phyloP scores from a whole-genome alignment of 2,888 invertebrate species.

The Lacanobia oleracea region DNA sequence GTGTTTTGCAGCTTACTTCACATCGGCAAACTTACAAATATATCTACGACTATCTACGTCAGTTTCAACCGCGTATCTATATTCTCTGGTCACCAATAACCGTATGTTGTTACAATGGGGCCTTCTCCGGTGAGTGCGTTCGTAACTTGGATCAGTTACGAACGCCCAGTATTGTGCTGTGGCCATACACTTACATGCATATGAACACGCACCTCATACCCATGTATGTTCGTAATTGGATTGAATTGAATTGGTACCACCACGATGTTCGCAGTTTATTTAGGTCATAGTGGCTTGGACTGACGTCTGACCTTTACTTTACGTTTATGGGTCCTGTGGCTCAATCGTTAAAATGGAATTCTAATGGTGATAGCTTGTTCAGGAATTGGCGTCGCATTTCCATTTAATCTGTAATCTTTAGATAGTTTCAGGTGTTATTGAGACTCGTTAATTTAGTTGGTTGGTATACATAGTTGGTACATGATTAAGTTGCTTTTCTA shows the following conservation, averaged over 20 bases:
- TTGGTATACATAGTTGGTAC: not conserved
- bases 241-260: conserved; percentile 85
- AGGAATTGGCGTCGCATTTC: conserved; percentile 49
- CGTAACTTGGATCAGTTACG: not conserved
- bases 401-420: conserved; percentile 56
- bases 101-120: not conserved
- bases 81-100: too few relatives aligned
- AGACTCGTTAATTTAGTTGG: not conserved
- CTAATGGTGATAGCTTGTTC: conserved; percentile 69
- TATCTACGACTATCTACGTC: too few relatives aligned
- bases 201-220: conserved; percentile 59
- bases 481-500: too few relatives aligned
- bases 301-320: conserved; percentile 76
- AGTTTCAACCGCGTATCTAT: too few relatives aligned
- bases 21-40: too few relatives aligned
- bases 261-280: conserved; percentile 81
- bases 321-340: conserved; percentile 69
- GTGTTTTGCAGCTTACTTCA: too few relatives aligned
- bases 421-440: conserved; percentile 25
- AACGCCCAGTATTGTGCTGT: conserved; percentile 14
- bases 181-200: conserved; percentile 34
- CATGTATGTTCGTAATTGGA: conserved; percentile 82
- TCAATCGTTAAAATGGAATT: conserved; percentile 71
- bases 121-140: not conserved
- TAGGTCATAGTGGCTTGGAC: conserved; percentile 80